Conservation (phyloP, 2,113 vertebrate genomes). For the Aptenodytes patagonicus region DNA sequence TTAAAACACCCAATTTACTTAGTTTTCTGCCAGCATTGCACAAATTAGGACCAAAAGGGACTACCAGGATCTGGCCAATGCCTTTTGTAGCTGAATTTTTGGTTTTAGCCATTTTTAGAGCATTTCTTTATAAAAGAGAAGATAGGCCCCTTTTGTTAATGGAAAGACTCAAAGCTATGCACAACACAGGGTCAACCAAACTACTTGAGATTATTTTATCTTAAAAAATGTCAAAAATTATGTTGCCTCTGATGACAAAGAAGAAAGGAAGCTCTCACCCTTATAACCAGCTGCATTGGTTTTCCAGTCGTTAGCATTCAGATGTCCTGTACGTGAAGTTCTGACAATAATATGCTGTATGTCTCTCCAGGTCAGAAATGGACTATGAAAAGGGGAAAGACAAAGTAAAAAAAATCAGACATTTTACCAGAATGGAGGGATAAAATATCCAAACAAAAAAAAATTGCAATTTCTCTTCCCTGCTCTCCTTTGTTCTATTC, state of each 20-base stretch:
- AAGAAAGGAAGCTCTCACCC: slow-evolving; percentile 76
- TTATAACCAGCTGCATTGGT: slow-evolving; percentile 95
- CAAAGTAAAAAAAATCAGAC: slow-evolving; percentile 44
- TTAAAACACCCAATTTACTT: background rate
- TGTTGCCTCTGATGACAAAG: slow-evolving; percentile 58
- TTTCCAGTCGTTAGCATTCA: slow-evolving; percentile 95
- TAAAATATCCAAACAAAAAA: slow-evolving; percentile 51
- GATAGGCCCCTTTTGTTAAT: background rate
- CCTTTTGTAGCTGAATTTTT: background rate
- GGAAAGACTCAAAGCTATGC: background rate
- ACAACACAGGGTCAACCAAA: background rate
- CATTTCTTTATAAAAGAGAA: background rate
- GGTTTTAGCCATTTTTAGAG: background rate
- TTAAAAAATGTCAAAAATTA: slow-evolving; percentile 45
- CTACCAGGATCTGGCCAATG: background rate
- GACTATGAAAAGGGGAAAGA: slow-evolving; percentile 72
- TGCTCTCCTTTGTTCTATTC: background rate
- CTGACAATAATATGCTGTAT: slow-evolving; percentile 95
- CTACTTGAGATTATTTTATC: background rate
- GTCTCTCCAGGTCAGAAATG: slow-evolving; percentile 89
- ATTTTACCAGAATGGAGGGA: slow-evolving; percentile 62
- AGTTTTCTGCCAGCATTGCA: background rate
- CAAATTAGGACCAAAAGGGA: background rate
- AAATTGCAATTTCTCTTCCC: background rate
- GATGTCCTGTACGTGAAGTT: slow-evolving; percentile 89